Conservation (phyloP, 2,888 invertebrate species). For the Oasisia sp. region DNA sequence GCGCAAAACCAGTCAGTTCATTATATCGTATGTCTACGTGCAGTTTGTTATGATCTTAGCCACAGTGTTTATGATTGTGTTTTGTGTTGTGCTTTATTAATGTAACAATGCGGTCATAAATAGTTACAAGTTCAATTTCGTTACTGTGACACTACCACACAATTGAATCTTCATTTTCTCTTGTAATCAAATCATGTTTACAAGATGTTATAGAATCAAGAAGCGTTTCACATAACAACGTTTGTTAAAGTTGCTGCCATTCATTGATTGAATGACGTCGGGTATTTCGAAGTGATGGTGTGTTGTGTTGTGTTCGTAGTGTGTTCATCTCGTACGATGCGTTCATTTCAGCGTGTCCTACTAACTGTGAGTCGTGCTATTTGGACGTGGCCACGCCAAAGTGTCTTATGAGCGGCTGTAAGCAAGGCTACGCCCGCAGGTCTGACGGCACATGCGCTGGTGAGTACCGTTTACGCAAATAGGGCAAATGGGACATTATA, state of each 20-base stretch:
- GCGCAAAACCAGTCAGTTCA: neutral
- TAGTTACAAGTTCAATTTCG: neutral
- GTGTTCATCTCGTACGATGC: neutral
- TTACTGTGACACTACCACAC: too few relatives aligned
- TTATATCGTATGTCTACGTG: neutral
- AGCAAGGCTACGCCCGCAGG: constrained; percentile 27
- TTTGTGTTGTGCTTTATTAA: neutral
- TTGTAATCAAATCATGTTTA: neutral
- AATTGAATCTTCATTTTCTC: neutral
- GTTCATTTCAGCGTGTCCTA: constrained; percentile 32
- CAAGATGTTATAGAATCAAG: neutral
- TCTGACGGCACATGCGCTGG: constrained; percentile 20
- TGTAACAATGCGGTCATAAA: neutral
- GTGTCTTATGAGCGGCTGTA: constrained; percentile 33
- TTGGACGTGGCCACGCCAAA: constrained; percentile 23
- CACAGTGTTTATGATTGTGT: too few relatives aligned
- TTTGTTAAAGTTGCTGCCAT: neutral
- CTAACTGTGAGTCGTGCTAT: constrained; percentile 34
- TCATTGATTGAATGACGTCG: neutral
- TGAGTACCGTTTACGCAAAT: neutral
- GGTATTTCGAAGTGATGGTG: neutral
- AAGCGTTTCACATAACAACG: neutral
- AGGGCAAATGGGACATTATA: too few relatives aligned
- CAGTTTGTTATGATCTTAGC: too few relatives aligned
- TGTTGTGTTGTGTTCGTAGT: neutral